Base-by-base conservation (phyloP, 2,113 vertebrate genomes). In the Barnardius zonarius region DNA sequence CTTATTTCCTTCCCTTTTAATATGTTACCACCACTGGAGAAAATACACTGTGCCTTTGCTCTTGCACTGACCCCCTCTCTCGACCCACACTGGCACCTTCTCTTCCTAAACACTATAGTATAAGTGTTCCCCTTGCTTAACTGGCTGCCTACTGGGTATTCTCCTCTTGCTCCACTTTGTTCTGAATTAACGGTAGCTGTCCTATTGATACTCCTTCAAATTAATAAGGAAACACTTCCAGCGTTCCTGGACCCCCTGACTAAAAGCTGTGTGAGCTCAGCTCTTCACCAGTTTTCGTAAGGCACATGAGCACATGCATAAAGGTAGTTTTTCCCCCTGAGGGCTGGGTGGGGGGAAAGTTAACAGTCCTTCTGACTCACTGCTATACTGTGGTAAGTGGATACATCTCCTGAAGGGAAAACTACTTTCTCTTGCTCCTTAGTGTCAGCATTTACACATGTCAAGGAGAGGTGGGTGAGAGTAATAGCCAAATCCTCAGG, bases 71-170 rank as follows among this genome's bases (percentile, higher is more conserved):
- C 23, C 18, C 31, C 25, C 18, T 82, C 12, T 83, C 57, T 69
- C 0, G 0, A 11, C 27, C 17, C n/a, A 11, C 20, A 8, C 19
- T 46, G 19, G 19, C 52, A 69, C 63, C 69, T 83, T 70, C 61
- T 88, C 15, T 80, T 74, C 44, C 62, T 57, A 59, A 61, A 44
- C 3, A 3, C 78, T 73, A 1, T 5, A n/a, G 35, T n/a, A 2
- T 33, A 78, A 46, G 16, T 22, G 86, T 22, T 49, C 11, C 33
- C 52, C n/a, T 55, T 46, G 28, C 33, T 90, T 77, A 57, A 43
- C 2, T 83, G 49, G 20, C 57, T 66, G 28, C 15, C 74, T 39
- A 31, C 43, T 67, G 39, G 49, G 28, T 78, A 86, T 61, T 93
- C 49, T 90, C 18, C 20, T 73, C 70, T 54, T 83, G 52, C 25